These are phyloP conservation scores for Maniola jurtina DNA, from an alignment of 1,140 invertebrate species.

Conservation along the genomic window DNA sequence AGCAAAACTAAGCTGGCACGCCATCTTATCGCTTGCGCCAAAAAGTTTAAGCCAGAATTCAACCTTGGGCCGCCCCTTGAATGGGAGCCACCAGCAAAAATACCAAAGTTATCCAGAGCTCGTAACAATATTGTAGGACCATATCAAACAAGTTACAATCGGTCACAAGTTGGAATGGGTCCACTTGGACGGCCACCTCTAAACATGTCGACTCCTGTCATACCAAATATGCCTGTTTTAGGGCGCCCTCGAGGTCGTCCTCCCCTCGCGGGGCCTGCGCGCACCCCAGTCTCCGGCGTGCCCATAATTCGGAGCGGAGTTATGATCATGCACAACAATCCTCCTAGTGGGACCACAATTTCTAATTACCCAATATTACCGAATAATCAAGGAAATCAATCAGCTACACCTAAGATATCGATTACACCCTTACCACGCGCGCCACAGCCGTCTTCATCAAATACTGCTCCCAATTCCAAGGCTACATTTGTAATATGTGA, in stretches of 20 bases:
- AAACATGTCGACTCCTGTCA: slow-evolving; percentile 45
- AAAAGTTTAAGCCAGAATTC: slow-evolving; percentile 93
- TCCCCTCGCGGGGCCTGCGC: slow-evolving; percentile 51
- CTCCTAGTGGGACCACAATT: slow-evolving; percentile 59
- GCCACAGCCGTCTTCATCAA: slow-evolving; percentile 77
- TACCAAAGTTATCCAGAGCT: slow-evolving; percentile 83
- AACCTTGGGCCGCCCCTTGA: slow-evolving; percentile 91
- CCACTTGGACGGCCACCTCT: slow-evolving; percentile 58
- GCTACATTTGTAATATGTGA: slow-evolving; percentile 95
- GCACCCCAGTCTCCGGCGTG: slow-evolving; percentile 62
- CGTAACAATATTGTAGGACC: slow-evolving; percentile 67
- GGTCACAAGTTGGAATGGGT: slow-evolving; percentile 58
- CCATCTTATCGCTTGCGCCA: slow-evolving; percentile 92
- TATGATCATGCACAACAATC: slow-evolving; percentile 73
- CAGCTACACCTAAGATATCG: slow-evolving; percentile 88
- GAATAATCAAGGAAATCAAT: slow-evolving; percentile 61
- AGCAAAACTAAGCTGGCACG: slow-evolving; percentile 94
- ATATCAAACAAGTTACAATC: slow-evolving; percentile 60
- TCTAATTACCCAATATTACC: slow-evolving; percentile 67
- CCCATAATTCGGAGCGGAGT: slow-evolving; percentile 71
- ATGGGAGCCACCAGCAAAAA: slow-evolving; percentile 95
- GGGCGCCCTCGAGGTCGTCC: slow-evolving; percentile 66
- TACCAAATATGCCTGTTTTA: slow-evolving; percentile 54
- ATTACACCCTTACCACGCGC: slow-evolving; percentile 92
- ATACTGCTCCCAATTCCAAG: slow-evolving; percentile 65